Conservation (phyloP, 2,113 vertebrate species). For the Mobula hypostoma region DNA sequence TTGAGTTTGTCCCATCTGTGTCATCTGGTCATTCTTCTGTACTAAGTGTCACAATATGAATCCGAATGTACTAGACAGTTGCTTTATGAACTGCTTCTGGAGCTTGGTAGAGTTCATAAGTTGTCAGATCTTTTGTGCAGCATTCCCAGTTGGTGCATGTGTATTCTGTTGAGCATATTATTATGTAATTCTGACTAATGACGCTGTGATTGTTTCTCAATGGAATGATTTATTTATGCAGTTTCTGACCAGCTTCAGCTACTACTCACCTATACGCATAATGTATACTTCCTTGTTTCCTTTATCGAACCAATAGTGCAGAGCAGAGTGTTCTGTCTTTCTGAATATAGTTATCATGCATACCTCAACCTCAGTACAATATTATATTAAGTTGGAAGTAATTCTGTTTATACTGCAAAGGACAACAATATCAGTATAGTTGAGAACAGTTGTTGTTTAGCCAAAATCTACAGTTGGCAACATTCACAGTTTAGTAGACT, state of each 20-base stretch:
- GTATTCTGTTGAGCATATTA: constrained; percentile 88
- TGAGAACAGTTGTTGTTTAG: background rate
- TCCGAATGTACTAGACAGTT: constrained; percentile 78
- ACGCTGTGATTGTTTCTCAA: constrained; percentile 72
- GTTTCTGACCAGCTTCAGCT: constrained; percentile 15
- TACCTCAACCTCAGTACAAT: background rate
- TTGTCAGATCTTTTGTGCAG: constrained; percentile 77
- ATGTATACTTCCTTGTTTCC: background rate
- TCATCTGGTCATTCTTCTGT: constrained; percentile 89
- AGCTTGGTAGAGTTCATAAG: constrained; percentile 91
- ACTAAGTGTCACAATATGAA: constrained; percentile 75
- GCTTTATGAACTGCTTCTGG: constrained; percentile 91
- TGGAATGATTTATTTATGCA: constrained; percentile 68
- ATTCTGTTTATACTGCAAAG: background rate
- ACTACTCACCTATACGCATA: background rate
- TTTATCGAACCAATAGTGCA: background rate
- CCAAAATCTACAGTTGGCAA: background rate
- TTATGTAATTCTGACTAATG: constrained; percentile 94
- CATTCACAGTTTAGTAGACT: background rate
- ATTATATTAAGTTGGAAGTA: background rate
- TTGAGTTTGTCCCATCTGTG: constrained; percentile 88
- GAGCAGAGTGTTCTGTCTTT: background rate
- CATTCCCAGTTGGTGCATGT: constrained; percentile 84
- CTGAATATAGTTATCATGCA: background rate
- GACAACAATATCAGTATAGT: background rate